Percentiles rank a stretch among this genome's conserved stretches.
Evolutionary conservation across 92 coral and sea anemone genomes (phyloP).

Genomic region (Chrysogorgia sp.): DNA sequence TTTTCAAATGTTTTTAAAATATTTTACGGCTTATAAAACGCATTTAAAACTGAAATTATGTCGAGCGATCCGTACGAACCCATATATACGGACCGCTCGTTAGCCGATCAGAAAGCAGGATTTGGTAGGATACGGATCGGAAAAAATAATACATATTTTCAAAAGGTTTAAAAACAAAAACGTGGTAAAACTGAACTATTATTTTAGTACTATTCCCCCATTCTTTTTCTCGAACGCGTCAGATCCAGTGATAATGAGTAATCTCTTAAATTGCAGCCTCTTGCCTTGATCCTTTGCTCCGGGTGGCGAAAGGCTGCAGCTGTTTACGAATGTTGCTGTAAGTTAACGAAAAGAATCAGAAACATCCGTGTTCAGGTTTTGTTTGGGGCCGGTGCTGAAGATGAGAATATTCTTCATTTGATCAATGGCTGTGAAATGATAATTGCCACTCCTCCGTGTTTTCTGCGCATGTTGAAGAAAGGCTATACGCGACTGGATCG

Average conservation of each 20-base stretch:
- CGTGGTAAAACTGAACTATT: too few relatives aligned
- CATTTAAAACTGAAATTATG: too few relatives aligned
- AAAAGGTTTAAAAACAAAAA: too few relatives aligned
- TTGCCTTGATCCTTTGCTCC: conserved; percentile 69
- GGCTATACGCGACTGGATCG: conserved; percentile 70
- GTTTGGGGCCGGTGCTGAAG: conserved; percentile 85
- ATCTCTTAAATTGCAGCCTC: conserved; percentile 65
- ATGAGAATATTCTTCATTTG: conserved; percentile 68
- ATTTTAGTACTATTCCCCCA: background rate
- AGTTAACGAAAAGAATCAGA: conserved; percentile 55
- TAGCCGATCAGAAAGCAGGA: too few relatives aligned
- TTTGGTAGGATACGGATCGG: too few relatives aligned
- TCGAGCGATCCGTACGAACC: too few relatives aligned
- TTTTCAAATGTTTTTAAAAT: too few relatives aligned
- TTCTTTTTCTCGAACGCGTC: background rate
- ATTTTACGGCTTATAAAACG: too few relatives aligned
- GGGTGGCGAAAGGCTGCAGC: conserved; percentile 69
- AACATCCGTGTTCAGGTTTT: conserved; percentile 69
- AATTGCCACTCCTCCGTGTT: conserved; percentile 87
- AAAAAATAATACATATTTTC: too few relatives aligned
- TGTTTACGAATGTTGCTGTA: conserved; percentile 61
- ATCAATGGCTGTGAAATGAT: conserved; percentile 92
- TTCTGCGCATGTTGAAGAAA: conserved; percentile 78
- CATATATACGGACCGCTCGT: too few relatives aligned
- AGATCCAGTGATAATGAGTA: background rate